These are phyloP conservation scores for Perodicticus potto DNA, from an alignment of 2,797 vertebrate species.

Conservation along the genomic window DNA sequence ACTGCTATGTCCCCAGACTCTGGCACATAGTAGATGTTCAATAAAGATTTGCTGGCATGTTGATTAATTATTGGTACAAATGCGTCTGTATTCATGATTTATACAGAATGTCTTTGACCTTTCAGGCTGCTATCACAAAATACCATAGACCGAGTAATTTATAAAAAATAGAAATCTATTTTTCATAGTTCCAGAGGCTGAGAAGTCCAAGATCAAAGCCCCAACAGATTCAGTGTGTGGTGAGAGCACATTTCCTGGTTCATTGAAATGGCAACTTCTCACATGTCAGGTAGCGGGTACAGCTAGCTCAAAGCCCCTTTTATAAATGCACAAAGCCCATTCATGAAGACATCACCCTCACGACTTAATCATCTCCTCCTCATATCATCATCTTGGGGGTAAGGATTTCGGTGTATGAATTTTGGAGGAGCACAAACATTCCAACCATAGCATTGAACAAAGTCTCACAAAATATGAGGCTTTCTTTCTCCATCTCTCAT, in stretches of 20 bases:
- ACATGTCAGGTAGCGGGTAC: neutral
- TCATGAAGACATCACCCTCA: neutral
- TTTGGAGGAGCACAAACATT: neutral
- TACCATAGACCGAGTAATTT: neutral
- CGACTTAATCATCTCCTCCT: neutral
- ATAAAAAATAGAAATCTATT: neutral
- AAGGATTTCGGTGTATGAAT: neutral
- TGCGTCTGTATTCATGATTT: neutral
- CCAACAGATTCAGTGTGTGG: neutral
- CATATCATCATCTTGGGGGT: neutral
- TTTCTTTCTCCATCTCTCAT: neutral
- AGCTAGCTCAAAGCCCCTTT: neutral
- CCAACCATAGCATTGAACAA: neutral
- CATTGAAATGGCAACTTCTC: neutral
- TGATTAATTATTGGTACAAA: neutral
- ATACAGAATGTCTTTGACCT: neutral
- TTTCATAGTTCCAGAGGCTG: neutral
- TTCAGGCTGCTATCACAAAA: neutral
- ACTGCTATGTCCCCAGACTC: neutral
- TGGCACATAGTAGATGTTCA: neutral
- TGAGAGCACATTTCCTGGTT: neutral
- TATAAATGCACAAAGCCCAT: neutral
- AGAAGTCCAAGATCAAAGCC: conserved; percentile 1
- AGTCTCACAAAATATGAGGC: neutral
- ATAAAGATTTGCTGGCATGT: neutral